Evolutionary conservation across 2,797 vertebrate genomes (phyloP).

Genomic region (Oryzias dopingdopingensis): DNA sequence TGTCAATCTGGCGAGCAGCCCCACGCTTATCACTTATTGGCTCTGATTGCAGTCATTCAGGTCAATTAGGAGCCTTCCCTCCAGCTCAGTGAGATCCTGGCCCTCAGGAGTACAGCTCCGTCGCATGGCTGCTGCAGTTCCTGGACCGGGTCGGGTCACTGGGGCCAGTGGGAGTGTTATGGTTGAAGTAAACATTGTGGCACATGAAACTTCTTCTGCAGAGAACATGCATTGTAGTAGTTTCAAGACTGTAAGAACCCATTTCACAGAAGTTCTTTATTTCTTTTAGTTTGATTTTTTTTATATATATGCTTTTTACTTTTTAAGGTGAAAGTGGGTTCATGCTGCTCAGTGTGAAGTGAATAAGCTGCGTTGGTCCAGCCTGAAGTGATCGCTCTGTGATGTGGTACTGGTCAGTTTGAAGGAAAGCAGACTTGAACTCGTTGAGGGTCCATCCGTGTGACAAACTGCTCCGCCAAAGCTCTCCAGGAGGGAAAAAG

Average conservation of each 20-base stretch:
- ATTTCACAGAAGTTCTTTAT: no score
- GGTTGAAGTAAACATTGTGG: constrained; percentile 50
- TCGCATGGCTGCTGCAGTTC: constrained; percentile 61
- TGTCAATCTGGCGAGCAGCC: constrained; percentile 56
- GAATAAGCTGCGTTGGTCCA: no score
- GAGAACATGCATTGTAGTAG: constrained; percentile 38
- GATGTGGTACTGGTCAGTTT: constrained; percentile 19
- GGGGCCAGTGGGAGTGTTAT: constrained; percentile 21
- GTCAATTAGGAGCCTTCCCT: constrained; percentile 63
- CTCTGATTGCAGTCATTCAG: constrained; percentile 64
- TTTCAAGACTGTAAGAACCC: constrained; percentile 10
- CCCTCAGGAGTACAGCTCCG: constrained; percentile 25
- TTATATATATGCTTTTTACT: no score
- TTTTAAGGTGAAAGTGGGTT: no score
- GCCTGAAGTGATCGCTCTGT: no score
- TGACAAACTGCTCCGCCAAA: constrained; percentile 8
- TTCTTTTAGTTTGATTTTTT: no score
- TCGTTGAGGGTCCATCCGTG: constrained; percentile 4
- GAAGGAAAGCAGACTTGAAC: constrained; percentile 24
- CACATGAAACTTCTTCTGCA: constrained; percentile 41
- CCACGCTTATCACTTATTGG: constrained; percentile 71
- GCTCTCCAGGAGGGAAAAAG: constrained; percentile 19
- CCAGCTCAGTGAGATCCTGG: constrained; percentile 43
- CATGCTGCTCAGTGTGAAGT: no score
- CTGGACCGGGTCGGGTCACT: constrained; percentile 37